Evolutionary conservation across 2,113 vertebrate genomes (phyloP).

Genomic region (Seriola rivoliana): DNA sequence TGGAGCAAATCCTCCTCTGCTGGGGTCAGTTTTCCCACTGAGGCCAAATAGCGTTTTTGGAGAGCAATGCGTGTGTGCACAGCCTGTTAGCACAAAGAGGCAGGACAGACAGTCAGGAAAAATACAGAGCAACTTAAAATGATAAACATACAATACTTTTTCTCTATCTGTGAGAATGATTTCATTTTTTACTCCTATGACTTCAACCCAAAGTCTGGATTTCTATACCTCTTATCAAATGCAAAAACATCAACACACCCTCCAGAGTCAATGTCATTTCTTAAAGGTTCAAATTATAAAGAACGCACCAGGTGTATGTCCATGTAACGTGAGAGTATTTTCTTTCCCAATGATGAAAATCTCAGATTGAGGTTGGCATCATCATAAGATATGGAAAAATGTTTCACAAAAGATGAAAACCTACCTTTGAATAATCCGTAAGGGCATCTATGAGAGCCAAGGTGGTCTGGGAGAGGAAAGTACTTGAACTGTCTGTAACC

Average conservation of each 20-base stretch:
- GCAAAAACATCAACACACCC: too few relatives aligned
- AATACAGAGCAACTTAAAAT: neutral
- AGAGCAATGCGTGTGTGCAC: slow-evolving; percentile 83
- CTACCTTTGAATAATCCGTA: slow-evolving; percentile 81
- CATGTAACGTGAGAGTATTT: neutral
- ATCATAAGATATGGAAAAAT: neutral
- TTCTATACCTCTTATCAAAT: neutral
- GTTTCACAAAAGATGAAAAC: neutral
- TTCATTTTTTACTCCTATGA: neutral
- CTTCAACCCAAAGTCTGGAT: neutral
- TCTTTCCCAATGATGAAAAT: neutral
- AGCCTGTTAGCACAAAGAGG: slow-evolving; percentile 68
- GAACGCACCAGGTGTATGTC: neutral
- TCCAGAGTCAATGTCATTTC: too few relatives aligned
- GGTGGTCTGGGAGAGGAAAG: slow-evolving; percentile 85
- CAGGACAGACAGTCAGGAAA: slow-evolving; percentile 15
- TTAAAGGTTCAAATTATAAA: too few relatives aligned
- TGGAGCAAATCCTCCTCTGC: slow-evolving; percentile 81
- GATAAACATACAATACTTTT: neutral
- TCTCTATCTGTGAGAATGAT: neutral
- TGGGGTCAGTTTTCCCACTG: slow-evolving; percentile 80
- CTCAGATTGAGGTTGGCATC: neutral
- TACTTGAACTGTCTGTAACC: slow-evolving; percentile 83
- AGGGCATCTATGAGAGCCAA: slow-evolving; percentile 82
- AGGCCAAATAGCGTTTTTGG: slow-evolving; percentile 81